Evolutionary conservation across 1,140 invertebrate genomes (phyloP).

Genomic region (Magallana angulata): DNA sequence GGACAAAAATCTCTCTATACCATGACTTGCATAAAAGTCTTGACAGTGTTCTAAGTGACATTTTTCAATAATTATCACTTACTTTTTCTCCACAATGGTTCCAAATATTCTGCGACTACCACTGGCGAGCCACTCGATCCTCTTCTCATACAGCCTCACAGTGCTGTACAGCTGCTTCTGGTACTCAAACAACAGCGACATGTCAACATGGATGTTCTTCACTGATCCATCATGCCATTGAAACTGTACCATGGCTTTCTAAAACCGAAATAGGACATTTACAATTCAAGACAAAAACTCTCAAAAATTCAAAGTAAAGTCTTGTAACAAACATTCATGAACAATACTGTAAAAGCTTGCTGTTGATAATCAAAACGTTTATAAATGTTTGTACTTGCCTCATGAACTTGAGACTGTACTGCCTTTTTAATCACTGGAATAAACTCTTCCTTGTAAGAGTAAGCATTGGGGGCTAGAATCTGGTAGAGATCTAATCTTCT

Average conservation of each 20-base stretch:
- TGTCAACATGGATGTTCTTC: constrained; percentile 80
- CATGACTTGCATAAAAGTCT: neutral
- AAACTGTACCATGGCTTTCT: constrained; percentile 80
- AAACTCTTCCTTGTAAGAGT: constrained; percentile 78
- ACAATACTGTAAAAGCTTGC: no score
- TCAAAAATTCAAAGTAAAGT: neutral
- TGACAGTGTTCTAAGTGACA: neutral
- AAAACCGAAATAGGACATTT: constrained; percentile 46
- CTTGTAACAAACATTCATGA: neutral
- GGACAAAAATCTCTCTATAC: no score
- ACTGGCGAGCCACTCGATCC: constrained; percentile 78
- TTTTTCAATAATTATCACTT: constrained; percentile 36
- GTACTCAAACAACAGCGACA: constrained; percentile 79
- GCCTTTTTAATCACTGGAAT: constrained; percentile 79
- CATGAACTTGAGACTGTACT: constrained; percentile 80
- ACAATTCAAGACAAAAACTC: no score
- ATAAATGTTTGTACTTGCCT: constrained; percentile 59
- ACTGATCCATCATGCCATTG: constrained; percentile 79
- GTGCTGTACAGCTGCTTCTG: constrained; percentile 78
- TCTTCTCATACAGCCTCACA: constrained; percentile 77
- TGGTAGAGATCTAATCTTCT: constrained; percentile 79
- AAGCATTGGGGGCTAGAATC: constrained; percentile 79
- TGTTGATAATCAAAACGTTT: neutral
- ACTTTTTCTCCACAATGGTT: constrained; percentile 78
- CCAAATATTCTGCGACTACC: constrained; percentile 79